Conservation (phyloP, 1,140 invertebrate genomes). For the Ganaspis sp. region DNA sequence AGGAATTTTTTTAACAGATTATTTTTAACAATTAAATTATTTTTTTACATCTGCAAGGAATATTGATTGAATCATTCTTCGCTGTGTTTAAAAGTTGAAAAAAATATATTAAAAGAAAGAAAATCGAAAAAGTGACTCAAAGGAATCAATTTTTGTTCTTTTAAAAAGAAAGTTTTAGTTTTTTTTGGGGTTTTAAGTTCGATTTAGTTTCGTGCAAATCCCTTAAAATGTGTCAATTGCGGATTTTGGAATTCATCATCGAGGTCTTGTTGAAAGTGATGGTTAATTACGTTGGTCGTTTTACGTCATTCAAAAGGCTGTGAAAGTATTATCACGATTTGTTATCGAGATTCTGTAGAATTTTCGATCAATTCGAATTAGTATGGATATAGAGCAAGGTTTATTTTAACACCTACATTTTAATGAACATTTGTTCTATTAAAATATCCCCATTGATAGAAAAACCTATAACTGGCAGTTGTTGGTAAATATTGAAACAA, state of each 20-base stretch:
- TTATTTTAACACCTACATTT: neutral
- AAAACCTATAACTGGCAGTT: no score
- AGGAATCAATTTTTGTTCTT: neutral
- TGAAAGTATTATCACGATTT: conserved; percentile 14
- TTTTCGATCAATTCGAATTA: conserved; percentile 10
- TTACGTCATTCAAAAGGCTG: conserved; percentile 1
- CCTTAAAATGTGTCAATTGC: neutral
- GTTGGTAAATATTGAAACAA: no score
- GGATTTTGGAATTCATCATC: neutral
- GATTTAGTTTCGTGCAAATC: neutral
- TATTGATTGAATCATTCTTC: neutral
- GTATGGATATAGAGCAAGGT: conserved; percentile 8
- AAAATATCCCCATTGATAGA: neutral
- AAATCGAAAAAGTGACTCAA: neutral
- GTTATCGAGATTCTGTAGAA: neutral
- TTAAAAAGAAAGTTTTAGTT: no score
- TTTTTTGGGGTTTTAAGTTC: no score
- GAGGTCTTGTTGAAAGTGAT: neutral
- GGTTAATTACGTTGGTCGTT: neutral
- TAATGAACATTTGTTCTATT: neutral
- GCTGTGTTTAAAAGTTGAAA: no score
- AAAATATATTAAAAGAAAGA: no score
- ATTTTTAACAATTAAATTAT: no score
- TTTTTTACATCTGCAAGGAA: no score
- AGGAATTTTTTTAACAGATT: no score